Evolutionary conservation across 2,113 vertebrate species (phyloP), one percentile per base, ranked within the genome.

Genomic region (Brachyhypopomus gauderio): DNA sequence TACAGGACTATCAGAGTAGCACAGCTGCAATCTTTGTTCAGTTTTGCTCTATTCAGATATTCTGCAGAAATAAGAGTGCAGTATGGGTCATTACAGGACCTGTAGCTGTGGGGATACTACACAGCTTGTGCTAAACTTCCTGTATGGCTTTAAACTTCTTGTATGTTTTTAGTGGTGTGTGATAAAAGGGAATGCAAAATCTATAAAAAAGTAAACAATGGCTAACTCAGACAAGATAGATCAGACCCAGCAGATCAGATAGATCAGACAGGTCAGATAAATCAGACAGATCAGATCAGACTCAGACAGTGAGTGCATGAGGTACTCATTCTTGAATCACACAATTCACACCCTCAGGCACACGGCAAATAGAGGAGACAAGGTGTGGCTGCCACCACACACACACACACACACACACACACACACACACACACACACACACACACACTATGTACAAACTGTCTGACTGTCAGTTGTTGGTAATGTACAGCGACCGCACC

Each of bases 251-350:
- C 30, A 30, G 30, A 30, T 30, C 30, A 30, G 41, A 41, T 41
- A 41, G 41, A 41, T 9, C 41, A 41, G 30, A 30, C 30, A 30
- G 30, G 7, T 9, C 41, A 41, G 30, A 30, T 3, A 30, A 3
- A 30, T 30, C 30, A 30, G 41, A 41, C 7, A 52, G 30, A 30
- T 30, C 30, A 30, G n/a, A 64, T 34, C 22, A 75, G 72, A 69
- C 72, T 56, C 52, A 62, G 41, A 81, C 19, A 89, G 87, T 91
- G 90, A 93, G 92, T 55, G 84, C 81, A 78, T 83, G 91, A 72
- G 72, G 85, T 89, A 95, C 90, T 94, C 91, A 90, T 86, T 72
- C 86, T 88, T 97, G 95, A 97, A 92, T 96, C 95, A 97, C 60
- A 7, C 72, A 82, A 79, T 72, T 85, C 79, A 93, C 91, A 91